Evolutionary conservation across 1,140 invertebrate species (phyloP), one percentile per base, ranked within the genome.

Genomic region (Leptonema lineaticorne): DNA sequence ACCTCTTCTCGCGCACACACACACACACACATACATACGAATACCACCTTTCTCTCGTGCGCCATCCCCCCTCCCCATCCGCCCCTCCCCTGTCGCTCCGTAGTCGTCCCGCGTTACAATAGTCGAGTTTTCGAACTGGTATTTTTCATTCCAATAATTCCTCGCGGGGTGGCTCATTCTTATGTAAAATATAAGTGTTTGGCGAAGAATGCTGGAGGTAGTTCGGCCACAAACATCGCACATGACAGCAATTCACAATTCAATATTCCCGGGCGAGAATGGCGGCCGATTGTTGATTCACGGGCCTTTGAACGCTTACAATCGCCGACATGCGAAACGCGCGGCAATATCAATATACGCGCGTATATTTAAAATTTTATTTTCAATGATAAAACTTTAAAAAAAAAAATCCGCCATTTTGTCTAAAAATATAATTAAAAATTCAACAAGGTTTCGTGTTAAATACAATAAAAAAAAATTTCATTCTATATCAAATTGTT

Each of bases 211-310:
- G 62, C 30, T 37, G 28, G 46, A 59, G 69, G 69, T 65, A 64
- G 45, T 59, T 57, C 29, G 60, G 65, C 27, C 45, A 67, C 66
- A 63, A 68, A 67, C 70, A 67, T 65, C 70, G 58, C 63, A 69
- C 67, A 72, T 69, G 63, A 72, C 70, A 72, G 63, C 67, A 72
- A 72, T 72, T 72, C 70, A 69, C 63, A 67, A 72, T 72, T 69
- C 67, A 67, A 69, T 71, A 72, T 69, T 69, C 70, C 63, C 28
- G n/a, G 29, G 59, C 45, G 53, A 63, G 69, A 71, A 71, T 66
- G 62, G 70, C 63, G 70, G 63, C 58, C 70, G 63, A 69, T 72
- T 69, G 67, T 72, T 63, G 67, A 69, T 69, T 69, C 60, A 69
- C 62, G 41, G 45, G 50, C 67, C 53, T 68, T 68, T 68, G 22